Evolutionary conservation across 2,797 vertebrate genomes (phyloP).

Genomic region (Margarornis squamiger): DNA sequence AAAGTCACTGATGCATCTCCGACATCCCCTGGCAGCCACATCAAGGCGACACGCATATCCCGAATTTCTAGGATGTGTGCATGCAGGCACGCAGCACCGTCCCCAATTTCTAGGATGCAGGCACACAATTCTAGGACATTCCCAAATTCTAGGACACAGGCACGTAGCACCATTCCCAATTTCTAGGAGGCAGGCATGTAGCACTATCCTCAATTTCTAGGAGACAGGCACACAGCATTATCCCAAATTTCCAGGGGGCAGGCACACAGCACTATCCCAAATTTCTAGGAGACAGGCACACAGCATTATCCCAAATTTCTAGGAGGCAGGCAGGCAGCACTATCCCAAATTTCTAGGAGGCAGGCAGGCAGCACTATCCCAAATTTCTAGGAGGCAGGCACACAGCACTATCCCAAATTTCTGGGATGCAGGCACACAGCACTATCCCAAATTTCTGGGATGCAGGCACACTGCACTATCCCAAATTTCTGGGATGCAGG

Average conservation of each 20-base stretch:
- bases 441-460: background rate
- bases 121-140: background rate
- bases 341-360: no score
- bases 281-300: no score
- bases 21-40: slow-evolving; percentile 21
- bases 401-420: no score
- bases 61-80: background rate
- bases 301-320: no score
- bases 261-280: background rate
- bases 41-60: background rate
- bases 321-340: no score
- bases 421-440: background rate
- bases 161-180: background rate
- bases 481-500: no score
- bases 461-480: no score
- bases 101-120: background rate
- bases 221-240: background rate
- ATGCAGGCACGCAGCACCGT: background rate
- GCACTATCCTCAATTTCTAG: background rate
- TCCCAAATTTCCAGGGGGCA: background rate
- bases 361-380: no score
- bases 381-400: no score
- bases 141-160: background rate
- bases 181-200: no score
- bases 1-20: background rate